These are phyloP conservation scores for Gila robusta DNA, from an alignment of 2,797 vertebrate species.

Conservation along the genomic window DNA sequence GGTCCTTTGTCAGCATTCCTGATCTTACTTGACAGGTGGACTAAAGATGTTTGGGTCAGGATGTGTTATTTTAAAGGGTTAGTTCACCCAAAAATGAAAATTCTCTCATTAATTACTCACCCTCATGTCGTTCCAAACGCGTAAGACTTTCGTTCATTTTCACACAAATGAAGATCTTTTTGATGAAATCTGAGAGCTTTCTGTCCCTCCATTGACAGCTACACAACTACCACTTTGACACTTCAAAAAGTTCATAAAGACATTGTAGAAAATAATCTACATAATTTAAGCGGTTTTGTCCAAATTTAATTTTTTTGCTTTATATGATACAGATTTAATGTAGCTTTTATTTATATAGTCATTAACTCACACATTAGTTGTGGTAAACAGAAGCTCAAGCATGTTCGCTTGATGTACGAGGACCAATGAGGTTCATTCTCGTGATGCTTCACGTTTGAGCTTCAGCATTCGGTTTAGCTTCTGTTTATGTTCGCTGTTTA, in stretches of 20 bases:
- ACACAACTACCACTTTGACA: neutral
- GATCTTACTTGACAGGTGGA: neutral
- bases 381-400: no score
- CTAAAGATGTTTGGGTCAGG: slow-evolving; percentile 6
- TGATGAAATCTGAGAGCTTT: neutral
- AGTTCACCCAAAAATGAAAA: neutral
- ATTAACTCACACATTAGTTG: no score
- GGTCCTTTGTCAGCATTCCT: neutral
- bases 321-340: no score
- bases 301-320: no score
- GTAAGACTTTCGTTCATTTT: neutral
- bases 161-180: neutral
- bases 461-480: neutral
- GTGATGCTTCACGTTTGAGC: neutral
- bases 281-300: no score
- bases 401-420: no score
- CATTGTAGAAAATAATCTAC: no score
- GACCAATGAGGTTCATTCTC: neutral
- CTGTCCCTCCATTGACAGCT: neutral
- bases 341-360: no score
- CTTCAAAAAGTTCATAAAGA: neutral
- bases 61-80: neutral
- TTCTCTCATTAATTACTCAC: neutral
- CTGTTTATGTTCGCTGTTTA: neutral
- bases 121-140: fast-evolving